phyloP scores from a whole-genome alignment of 2,797 vertebrate species.

The Cirrhinus molitorella region DNA sequence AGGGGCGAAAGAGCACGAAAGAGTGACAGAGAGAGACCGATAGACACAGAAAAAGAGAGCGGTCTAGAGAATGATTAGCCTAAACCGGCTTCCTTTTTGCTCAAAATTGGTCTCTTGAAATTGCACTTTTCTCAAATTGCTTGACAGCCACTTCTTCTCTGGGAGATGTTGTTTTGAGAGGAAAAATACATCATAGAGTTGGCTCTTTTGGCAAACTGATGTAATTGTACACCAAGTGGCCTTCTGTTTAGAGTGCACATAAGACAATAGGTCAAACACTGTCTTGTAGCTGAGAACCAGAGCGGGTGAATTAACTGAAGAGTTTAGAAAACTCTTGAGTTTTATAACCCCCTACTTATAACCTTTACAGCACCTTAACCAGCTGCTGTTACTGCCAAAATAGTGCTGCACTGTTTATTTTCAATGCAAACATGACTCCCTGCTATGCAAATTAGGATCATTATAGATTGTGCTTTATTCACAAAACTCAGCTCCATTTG shows the following conservation, averaged over 20 bases:
- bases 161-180: constrained; percentile 46
- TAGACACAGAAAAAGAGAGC: neutral
- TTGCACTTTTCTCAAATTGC: constrained; percentile 66
- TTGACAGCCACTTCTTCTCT: constrained; percentile 60
- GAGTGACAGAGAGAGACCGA: constrained; percentile 8
- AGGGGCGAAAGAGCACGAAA: constrained; percentile 22
- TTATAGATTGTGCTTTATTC: neutral
- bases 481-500: neutral
- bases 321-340: neutral
- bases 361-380: neutral
- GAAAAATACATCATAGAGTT: constrained; percentile 37
- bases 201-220: constrained; percentile 44
- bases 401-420: neutral
- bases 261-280: constrained; percentile 44
- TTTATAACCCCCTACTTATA: constrained; percentile 6
- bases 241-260: constrained; percentile 44
- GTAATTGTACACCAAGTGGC: constrained; percentile 32
- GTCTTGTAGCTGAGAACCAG: constrained; percentile 5
- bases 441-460: neutral
- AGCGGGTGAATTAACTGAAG: constrained; percentile 17
- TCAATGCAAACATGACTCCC: neutral
- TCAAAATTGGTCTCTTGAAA: constrained; percentile 70
- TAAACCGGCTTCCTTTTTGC: constrained; percentile 63
- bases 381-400: neutral
- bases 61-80: constrained; percentile 69